phyloP scores from a whole-genome alignment of 2,797 vertebrate genomes.

The Paratrypauchen microcephalus region DNA sequence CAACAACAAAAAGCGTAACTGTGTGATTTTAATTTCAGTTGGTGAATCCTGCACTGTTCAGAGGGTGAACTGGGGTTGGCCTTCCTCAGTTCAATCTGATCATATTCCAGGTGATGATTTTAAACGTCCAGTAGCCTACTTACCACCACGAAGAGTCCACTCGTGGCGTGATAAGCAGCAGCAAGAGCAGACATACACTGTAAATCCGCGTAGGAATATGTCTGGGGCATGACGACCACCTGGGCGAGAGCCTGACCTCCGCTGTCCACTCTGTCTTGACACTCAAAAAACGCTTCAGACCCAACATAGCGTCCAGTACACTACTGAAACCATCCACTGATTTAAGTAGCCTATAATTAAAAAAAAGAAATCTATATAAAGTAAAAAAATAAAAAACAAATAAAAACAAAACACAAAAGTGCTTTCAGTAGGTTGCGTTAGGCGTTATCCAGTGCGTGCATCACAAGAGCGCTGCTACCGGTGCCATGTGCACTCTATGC shows the following conservation, averaged over 20 bases:
- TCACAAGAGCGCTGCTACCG: slow-evolving; percentile 48
- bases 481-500: slow-evolving; percentile 66
- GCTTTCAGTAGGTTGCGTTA: slow-evolving; percentile 11
- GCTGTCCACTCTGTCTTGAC: slow-evolving; percentile 70
- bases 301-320: slow-evolving; percentile 75
- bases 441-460: slow-evolving; percentile 51
- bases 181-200: slow-evolving; percentile 82
- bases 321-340: neutral
- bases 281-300: slow-evolving; percentile 74
- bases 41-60: neutral
- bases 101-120: neutral
- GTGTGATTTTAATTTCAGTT: neutral
- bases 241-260: slow-evolving; percentile 62
- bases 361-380: neutral
- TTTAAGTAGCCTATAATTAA: neutral
- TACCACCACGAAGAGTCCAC: slow-evolving; percentile 96
- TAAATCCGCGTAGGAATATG: slow-evolving; percentile 78
- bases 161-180: slow-evolving; percentile 88
- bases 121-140: slow-evolving; percentile 58
- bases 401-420: slow-evolving; percentile 1
- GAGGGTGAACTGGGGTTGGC: neutral
- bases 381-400: neutral
- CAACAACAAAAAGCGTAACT: neutral
- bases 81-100: neutral
- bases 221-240: slow-evolving; percentile 62